Evolutionary conservation across 2,888 invertebrate genomes (phyloP).

Genomic region (Chymomyza fuscimana): DNA sequence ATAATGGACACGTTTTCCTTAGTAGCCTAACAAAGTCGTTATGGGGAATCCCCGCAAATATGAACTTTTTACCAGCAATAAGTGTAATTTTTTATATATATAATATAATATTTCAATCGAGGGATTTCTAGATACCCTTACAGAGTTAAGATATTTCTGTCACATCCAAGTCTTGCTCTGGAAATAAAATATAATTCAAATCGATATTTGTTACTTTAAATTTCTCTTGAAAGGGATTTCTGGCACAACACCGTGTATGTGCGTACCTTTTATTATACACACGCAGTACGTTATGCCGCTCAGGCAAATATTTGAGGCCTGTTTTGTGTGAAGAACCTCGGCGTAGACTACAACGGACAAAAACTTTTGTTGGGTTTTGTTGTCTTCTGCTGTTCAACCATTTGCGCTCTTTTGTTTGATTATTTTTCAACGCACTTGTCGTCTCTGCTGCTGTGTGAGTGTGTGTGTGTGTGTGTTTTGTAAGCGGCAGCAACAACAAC

Average conservation of each 20-base stretch:
- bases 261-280: conserved; percentile 41
- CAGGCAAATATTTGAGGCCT: conserved; percentile 55
- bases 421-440: conserved; percentile 59
- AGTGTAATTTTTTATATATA: no score
- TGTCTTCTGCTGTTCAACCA: conserved; percentile 47
- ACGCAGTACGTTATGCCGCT: conserved; percentile 21
- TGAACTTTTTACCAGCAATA: no score
- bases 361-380: conserved; percentile 17
- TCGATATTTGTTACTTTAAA: no score
- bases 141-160: no score
- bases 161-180: no score
- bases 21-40: no score
- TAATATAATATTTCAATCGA: no score
- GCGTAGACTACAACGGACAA: conserved; percentile 2
- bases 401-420: conserved; percentile 68
- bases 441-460: conserved; percentile 23
- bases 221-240: no score
- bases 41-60: no score
- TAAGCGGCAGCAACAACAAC: background rate
- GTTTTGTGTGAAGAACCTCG: conserved; percentile 21
- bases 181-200: no score
- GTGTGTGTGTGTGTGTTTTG: conserved; percentile 23
- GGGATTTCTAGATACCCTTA: no score
- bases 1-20: no score
- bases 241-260: background rate